phyloP scores from a whole-genome alignment of 1,140 invertebrate species.

The Rhizoglyphus robini region DNA sequence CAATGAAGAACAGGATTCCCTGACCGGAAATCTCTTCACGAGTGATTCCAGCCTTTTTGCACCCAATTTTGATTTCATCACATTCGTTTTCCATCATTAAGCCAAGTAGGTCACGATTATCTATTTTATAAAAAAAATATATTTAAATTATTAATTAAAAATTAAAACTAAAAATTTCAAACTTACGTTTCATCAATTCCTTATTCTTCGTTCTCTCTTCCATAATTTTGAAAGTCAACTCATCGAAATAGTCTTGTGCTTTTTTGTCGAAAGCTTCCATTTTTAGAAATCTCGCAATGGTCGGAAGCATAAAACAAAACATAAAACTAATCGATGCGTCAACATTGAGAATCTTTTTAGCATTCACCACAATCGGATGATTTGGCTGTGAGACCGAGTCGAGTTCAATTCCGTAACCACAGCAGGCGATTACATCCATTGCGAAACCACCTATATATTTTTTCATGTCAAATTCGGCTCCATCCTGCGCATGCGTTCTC shows the following conservation, averaged over 20 bases:
- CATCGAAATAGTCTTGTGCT: slow-evolving; percentile 18
- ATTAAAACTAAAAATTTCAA: background rate
- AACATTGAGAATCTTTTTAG: slow-evolving; percentile 25
- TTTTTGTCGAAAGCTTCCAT: slow-evolving; percentile 3
- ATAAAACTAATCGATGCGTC: slow-evolving; percentile 10
- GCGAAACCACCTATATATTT: slow-evolving; percentile 32
- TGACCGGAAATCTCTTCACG: slow-evolving; percentile 46
- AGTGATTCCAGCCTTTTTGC: slow-evolving; percentile 2
- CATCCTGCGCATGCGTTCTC: background rate
- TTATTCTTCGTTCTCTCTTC: slow-evolving; percentile 12
- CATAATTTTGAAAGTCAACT: slow-evolving; percentile 16
- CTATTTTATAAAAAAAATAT: too few species aligned
- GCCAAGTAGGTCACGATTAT: slow-evolving; percentile 3
- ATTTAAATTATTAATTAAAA: background rate
- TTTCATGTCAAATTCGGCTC: slow-evolving; percentile 25
- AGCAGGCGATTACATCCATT: slow-evolving; percentile 38
- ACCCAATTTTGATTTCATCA: background rate
- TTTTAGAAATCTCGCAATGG: background rate
- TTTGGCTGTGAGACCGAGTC: slow-evolving; percentile 32
- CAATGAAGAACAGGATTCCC: slow-evolving; percentile 48
- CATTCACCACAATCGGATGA: slow-evolving; percentile 31
- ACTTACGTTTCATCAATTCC: slow-evolving; percentile 2
- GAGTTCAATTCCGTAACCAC: slow-evolving; percentile 38
- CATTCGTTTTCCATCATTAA: slow-evolving; percentile 9
- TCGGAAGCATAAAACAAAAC: slow-evolving; percentile 2